Conservation (phyloP, 2,888 invertebrate genomes). For the Chrysolina haemoptera region DNA sequence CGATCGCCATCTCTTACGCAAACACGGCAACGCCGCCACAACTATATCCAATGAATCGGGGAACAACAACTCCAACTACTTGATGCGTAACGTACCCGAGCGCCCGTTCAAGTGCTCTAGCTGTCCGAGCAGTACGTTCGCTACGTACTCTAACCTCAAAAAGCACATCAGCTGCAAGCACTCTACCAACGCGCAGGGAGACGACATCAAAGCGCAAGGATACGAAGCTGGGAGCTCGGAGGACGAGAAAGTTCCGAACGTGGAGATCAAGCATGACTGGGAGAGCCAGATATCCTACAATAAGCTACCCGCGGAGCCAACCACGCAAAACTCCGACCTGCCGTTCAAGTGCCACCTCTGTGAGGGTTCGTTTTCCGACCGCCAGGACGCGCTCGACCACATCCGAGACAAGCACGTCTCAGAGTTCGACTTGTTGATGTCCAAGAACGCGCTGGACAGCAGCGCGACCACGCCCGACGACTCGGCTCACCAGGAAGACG, state of each 20-base stretch:
- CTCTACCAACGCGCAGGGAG: conserved; percentile 69
- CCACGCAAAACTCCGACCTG: conserved; percentile 74
- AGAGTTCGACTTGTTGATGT: conserved; percentile 87
- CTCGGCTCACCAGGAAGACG: conserved; percentile 74
- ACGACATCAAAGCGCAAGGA: conserved; percentile 67
- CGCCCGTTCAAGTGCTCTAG: conserved; percentile 85
- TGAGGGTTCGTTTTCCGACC: conserved; percentile 86
- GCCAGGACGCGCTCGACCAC: conserved; percentile 87
- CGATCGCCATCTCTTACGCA: conserved; percentile 92
- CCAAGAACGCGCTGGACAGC: conserved; percentile 83
- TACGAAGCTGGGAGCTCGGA: conserved; percentile 69
- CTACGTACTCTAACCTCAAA: conserved; percentile 83
- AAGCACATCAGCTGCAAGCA: conserved; percentile 85
- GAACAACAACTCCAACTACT: conserved; percentile 64
- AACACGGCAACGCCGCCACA: conserved; percentile 79
- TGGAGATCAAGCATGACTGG: conserved; percentile 61
- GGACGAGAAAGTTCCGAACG: conserved; percentile 68
- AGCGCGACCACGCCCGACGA: conserved; percentile 71
- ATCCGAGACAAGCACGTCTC: conserved; percentile 82
- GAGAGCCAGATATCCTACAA: conserved; percentile 61
- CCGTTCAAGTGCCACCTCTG: conserved; percentile 95
- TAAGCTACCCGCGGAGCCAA: conserved; percentile 46
- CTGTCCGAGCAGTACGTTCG: conserved; percentile 88
- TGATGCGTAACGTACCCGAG: conserved; percentile 81
- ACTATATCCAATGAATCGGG: conserved; percentile 64